Percentiles rank a stretch among this genome's conserved stretches.
Conservation (phyloP, 2,888 invertebrate genomes). For the Amphipoea oculea region DNA sequence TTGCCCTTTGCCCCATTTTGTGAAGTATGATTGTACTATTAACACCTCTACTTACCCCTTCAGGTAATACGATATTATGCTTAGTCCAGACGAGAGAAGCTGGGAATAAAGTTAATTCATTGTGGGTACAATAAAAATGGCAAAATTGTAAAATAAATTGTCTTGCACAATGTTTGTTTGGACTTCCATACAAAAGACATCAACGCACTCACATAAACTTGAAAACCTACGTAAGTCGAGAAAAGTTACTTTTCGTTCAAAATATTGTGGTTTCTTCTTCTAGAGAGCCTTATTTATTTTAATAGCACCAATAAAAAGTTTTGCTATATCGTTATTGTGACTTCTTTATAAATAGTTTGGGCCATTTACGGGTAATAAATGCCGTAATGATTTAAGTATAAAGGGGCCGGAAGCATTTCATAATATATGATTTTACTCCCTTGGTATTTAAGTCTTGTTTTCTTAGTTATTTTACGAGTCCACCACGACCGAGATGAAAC, state of each 20-base stretch:
- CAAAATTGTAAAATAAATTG: not conserved
- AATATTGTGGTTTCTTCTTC: not conserved
- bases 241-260: not conserved
- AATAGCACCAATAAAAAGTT: slow-evolving; percentile 33
- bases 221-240: slow-evolving; percentile 10
- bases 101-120: not conserved
- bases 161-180: not conserved
- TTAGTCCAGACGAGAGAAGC: too few relatives aligned
- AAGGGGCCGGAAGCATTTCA: slow-evolving; percentile 60
- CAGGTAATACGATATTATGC: rapidly evolving
- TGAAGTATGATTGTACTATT: not conserved
- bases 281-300: slow-evolving; percentile 26
- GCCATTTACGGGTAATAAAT: slow-evolving; percentile 37
- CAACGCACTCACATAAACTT: slow-evolving; percentile 64
- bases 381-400: not conserved
- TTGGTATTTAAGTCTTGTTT: slow-evolving; percentile 64
- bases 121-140: not conserved
- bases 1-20: not conserved
- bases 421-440: slow-evolving; percentile 46
- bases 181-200: slow-evolving; percentile 70
- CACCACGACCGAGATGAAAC: slow-evolving; percentile 19
- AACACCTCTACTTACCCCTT: not conserved
- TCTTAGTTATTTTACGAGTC: slow-evolving; percentile 30
- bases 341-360: slow-evolving; percentile 36
- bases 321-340: slow-evolving; percentile 8